A percentile compares a stretch with the other conserved stretches of the same genome.
Evolutionary conservation across 2,888 invertebrate species (phyloP).

Genomic region (Mimachlamys varia): DNA sequence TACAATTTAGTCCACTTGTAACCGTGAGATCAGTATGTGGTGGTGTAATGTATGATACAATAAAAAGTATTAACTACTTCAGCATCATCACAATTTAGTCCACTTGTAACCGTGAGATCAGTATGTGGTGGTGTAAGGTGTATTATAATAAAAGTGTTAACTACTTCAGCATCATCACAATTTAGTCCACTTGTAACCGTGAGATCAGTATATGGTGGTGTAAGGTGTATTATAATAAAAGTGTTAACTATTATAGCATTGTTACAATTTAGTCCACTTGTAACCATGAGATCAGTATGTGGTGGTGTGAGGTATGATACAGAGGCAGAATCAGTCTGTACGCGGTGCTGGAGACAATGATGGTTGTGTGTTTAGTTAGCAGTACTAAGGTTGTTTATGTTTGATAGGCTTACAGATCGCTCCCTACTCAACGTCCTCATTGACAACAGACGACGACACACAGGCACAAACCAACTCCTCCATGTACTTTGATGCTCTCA

Average conservation of each 20-base stretch:
- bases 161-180: not conserved
- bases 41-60: not conserved
- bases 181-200: not conserved
- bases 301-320: not conserved
- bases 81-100: not conserved
- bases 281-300: not conserved
- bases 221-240: not conserved
- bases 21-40: not conserved
- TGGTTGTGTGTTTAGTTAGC: too few relatives aligned
- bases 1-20: not conserved
- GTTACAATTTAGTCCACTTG: not conserved
- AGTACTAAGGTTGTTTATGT: not conserved
- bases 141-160: not conserved
- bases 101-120: not conserved
- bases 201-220: not conserved
- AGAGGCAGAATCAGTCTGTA: too few relatives aligned
- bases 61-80: not conserved
- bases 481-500: slow-evolving; percentile 38
- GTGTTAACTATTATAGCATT: not conserved
- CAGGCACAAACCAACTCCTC: slow-evolving; percentile 57
- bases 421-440: slow-evolving; percentile 35
- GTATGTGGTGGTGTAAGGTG: not conserved
- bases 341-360: too few relatives aligned
- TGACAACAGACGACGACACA: slow-evolving; percentile 54
- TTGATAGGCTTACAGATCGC: slow-evolving; percentile 57